These are phyloP conservation scores for Ametastegia equiseti DNA, from an alignment of 2,888 invertebrate genomes.

Conservation along the genomic window DNA sequence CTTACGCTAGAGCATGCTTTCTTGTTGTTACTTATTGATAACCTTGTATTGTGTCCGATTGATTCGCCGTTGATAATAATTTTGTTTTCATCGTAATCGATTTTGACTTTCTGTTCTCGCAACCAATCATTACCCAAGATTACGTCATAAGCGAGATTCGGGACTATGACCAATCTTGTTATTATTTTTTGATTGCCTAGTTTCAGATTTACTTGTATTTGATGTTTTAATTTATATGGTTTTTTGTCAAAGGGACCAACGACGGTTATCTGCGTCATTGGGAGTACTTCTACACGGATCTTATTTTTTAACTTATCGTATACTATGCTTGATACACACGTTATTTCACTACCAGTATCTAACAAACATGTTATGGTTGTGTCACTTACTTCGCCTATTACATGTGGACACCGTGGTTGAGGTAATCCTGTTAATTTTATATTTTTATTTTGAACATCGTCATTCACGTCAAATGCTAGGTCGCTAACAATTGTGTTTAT, in stretches of 20 bases:
- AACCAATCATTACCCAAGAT: not conserved
- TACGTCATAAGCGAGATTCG: not conserved
- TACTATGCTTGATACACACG: not conserved
- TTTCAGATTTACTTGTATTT: not conserved
- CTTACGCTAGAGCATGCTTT: not conserved
- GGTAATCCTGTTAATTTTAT: no score
- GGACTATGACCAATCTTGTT: not conserved
- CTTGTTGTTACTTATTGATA: not conserved
- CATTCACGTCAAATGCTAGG: not conserved
- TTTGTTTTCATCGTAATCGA: not conserved
- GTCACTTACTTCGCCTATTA: no score
- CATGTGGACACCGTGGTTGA: conserved; percentile 1
- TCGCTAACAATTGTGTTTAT: not conserved
- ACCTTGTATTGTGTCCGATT: not conserved
- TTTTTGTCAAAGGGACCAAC: not conserved
- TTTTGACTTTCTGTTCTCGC: not conserved
- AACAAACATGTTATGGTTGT: no score
- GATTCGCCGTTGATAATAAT: not conserved
- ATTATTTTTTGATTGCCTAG: not conserved
- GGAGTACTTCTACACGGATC: not conserved
- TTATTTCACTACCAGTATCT: not conserved
- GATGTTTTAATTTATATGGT: not conserved
- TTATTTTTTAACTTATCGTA: not conserved
- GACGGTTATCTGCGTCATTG: not conserved
- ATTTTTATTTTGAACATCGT: no score